These are phyloP conservation scores for Dermatemys mawii DNA, from an alignment of 2,113 vertebrate species.

Conservation along the genomic window DNA sequence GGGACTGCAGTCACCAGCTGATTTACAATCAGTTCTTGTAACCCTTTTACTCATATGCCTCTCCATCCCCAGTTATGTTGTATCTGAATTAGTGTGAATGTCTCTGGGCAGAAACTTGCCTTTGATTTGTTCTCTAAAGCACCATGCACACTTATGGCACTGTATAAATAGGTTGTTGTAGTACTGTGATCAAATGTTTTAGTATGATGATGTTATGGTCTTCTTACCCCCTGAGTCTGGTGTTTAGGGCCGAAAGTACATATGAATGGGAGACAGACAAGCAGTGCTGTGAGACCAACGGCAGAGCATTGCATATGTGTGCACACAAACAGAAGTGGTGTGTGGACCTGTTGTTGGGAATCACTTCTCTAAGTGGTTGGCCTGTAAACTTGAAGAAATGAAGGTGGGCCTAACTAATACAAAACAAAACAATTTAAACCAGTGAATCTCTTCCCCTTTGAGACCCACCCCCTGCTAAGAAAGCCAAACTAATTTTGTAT, in stretches of 20 bases:
- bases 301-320: not conserved
- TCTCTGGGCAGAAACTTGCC: not conserved
- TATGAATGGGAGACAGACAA: not conserved
- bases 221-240: not conserved
- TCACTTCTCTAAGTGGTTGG: not conserved
- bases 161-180: not conserved
- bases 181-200: not conserved
- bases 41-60: rapidly evolving
- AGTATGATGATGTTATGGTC: not conserved
- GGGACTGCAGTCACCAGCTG: no score
- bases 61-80: rapidly evolving
- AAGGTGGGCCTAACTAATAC: not conserved
- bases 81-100: not conserved
- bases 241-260: rapidly evolving
- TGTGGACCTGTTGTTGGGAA: not conserved
- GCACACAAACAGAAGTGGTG: not conserved
- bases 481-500: not conserved
- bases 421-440: not conserved
- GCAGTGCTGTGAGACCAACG: not conserved
- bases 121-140: not conserved
- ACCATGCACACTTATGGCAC: not conserved
- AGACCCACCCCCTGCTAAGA: not conserved
- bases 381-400: not conserved
- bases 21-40: no score
- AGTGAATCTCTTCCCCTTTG: not conserved